Base-by-base conservation (phyloP, 2,888 invertebrate species). In the Ichneumoninae sp. region DNA sequence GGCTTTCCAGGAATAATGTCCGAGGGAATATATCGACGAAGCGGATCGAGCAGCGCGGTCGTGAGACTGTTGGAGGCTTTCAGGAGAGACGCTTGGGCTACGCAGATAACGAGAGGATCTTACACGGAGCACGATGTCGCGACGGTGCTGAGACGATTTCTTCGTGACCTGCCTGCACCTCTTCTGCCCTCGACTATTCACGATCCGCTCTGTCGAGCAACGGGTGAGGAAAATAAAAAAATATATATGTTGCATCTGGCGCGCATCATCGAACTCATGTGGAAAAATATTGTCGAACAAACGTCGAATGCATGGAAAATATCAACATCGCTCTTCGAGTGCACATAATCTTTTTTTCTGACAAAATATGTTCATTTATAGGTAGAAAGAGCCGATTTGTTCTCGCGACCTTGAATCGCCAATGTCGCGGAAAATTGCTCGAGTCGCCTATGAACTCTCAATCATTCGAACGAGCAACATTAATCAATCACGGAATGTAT, bases 61-160 rank as follows among this genome's bases (percentile, higher is more conserved):
- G 95, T 96, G 0, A 96, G 96, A 85, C 94, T 98, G 22, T 94
- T 98, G 81, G 95, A 96, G 7, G 95, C 96, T 70, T 98, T 98
- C 92, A 95, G 97, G 3, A 95, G 96, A 86, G 97, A 98, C 92
- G 97, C 98, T 16, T 97, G 98, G 96, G 96, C 96, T 5, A 97
- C 98, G 4, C 97, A 97, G 92, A 95, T 98, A 68, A 96, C 96
- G 16, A 95, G 95, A 5, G 96, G 96, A 63, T 96, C 96, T 73
- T 97, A 97, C 90, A 96, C 96, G 0, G 98, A 98, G 89, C 97
- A 98, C 93, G 98, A 98, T 91, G 98, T 98, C 16, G 97, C 98
- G 3, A 97, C 97, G 52, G 97, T 97, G 0, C 94, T 98, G 6
- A 98, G 98, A 93, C 95, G 98, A 83, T 98, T 98, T 94, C 97